A percentile compares a stretch with the other conserved stretches of the same genome.
Evolutionary conservation across 2,888 invertebrate genomes (phyloP).

Genomic region (Drosophila austrosaltans): DNA sequence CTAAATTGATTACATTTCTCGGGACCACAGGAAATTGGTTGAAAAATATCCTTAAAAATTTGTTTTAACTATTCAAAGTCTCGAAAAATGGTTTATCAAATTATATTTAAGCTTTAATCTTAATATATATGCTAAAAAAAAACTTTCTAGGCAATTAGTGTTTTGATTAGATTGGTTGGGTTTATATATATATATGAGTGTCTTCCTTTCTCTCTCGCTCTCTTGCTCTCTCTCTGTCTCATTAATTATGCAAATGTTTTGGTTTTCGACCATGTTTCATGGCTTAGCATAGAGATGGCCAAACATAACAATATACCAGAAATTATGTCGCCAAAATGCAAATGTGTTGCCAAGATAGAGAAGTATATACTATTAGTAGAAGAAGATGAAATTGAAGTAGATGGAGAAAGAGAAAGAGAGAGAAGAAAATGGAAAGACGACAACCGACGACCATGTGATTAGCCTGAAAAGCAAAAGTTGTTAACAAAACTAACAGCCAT

Average conservation of each 20-base stretch:
- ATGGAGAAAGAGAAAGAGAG: slow-evolving; percentile 10
- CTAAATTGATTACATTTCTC: too few species aligned
- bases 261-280: slow-evolving; percentile 41
- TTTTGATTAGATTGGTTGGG: slow-evolving; percentile 1
- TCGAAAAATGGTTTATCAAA: neutral
- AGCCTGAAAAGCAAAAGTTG: slow-evolving; percentile 60
- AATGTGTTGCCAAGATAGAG: slow-evolving; percentile 47
- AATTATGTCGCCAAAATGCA: slow-evolving; percentile 73
- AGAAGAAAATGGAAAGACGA: slow-evolving; percentile 14
- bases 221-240: slow-evolving; percentile 32
- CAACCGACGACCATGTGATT: slow-evolving; percentile 57
- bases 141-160: neutral
- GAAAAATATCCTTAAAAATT: too few species aligned
- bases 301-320: slow-evolving; percentile 48
- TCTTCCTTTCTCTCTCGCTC: neutral
- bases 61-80: too few species aligned
- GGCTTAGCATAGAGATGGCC: slow-evolving; percentile 18
- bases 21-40: too few species aligned
- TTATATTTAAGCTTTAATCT: neutral
- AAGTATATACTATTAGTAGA: neutral
- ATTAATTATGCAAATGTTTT: slow-evolving; percentile 72
- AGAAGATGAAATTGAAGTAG: slow-evolving; percentile 22
- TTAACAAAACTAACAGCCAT: slow-evolving; percentile 64
- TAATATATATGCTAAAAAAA: slow-evolving; percentile 29
- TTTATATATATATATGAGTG: too few species aligned